These are phyloP conservation scores for Lasioglossum malachurum DNA, from an alignment of 2,888 invertebrate species.

Conservation along the genomic window DNA sequence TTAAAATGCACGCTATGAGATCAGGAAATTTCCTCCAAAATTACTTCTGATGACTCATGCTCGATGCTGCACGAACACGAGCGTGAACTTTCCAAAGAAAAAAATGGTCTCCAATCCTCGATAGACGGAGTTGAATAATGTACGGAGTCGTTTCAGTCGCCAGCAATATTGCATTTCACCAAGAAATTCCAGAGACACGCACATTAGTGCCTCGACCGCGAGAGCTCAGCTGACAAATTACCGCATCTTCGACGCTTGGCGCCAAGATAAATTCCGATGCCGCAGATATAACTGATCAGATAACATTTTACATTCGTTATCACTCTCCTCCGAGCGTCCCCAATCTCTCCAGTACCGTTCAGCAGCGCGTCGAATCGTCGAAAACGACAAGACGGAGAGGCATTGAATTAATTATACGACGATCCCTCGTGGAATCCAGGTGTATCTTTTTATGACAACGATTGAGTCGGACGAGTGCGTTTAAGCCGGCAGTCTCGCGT, in stretches of 20 bases:
- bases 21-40: no score
- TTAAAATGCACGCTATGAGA: no score
- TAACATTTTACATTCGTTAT: conserved; percentile 32
- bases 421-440: conserved; percentile 30
- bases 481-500: conserved; percentile 24
- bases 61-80: no score
- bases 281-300: conserved; percentile 24
- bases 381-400: conserved; percentile 1
- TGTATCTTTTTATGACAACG: conserved; percentile 45
- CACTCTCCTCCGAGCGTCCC: neutral
- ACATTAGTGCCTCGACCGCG: neutral
- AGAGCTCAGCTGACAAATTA: neutral
- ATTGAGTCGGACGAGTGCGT: conserved; percentile 31
- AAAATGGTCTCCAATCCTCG: no score
- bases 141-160: neutral
- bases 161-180: neutral
- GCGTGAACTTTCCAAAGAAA: no score
- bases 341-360: conserved; percentile 5
- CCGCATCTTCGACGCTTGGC: conserved; percentile 25
- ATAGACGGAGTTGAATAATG: no score
- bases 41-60: no score
- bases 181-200: neutral
- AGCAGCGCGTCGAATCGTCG: conserved; percentile 15
- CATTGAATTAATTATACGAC: conserved; percentile 32
- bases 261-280: conserved; percentile 49